Conservation (phyloP, 2,797 vertebrate genomes). For the Sebastes steindachneri region DNA sequence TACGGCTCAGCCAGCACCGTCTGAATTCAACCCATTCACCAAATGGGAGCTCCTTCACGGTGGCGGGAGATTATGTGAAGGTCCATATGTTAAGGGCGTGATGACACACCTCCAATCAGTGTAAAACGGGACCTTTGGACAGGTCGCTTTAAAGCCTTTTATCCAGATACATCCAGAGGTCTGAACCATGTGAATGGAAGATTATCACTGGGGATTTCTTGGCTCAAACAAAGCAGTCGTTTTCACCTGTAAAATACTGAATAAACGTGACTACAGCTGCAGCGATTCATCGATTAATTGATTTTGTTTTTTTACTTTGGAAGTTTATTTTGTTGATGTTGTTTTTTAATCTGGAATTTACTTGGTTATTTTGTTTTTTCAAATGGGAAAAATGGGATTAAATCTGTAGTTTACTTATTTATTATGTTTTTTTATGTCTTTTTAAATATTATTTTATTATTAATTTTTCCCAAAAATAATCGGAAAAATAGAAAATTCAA, state of each 20-base stretch:
- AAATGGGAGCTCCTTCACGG: conserved; percentile 35
- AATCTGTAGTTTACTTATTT: not conserved
- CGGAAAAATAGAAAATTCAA: too few relatives aligned
- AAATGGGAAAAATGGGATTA: not conserved
- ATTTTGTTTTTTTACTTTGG: not conserved
- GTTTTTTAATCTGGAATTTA: not conserved
- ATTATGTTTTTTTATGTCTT: not conserved
- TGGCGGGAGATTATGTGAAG: conserved; percentile 41
- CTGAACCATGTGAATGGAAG: not conserved
- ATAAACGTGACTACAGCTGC: conserved; percentile 9
- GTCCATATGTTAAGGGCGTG: conserved; percentile 38
- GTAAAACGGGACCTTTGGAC: conserved; percentile 29
- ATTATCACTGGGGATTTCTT: not conserved
- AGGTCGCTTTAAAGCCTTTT: conserved; percentile 11
- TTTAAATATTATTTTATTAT: not conserved
- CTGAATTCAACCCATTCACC: conserved; percentile 38
- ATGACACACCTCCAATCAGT: conserved; percentile 31
- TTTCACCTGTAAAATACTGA: conserved; percentile 12
- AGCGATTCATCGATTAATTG: too few relatives aligned
- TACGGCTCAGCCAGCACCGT: conserved; percentile 41
- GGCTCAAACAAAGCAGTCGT: not conserved
- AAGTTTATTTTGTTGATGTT: too few relatives aligned
- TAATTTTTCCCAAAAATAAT: not conserved
- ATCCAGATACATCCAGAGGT: not conserved
- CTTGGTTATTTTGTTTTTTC: not conserved